Conservation (phyloP, 2,113 vertebrate species). For the Phyllostomus discolor region DNA sequence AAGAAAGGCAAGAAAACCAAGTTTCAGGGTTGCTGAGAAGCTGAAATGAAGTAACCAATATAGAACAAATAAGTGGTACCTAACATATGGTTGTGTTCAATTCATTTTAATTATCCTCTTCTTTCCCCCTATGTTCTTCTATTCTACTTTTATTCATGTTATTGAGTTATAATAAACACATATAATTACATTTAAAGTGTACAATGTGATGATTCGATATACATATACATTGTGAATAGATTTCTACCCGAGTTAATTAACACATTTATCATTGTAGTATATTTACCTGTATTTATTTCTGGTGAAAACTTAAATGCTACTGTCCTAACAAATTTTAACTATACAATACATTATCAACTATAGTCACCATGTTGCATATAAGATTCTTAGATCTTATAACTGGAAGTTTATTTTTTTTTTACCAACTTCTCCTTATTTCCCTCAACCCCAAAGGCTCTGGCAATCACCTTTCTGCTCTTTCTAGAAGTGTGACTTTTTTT, state of each 20-base stretch:
- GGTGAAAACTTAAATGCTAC: background rate
- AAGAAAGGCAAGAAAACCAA: background rate
- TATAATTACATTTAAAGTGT: background rate
- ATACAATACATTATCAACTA: background rate
- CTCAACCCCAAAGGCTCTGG: background rate
- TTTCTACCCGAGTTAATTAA: background rate
- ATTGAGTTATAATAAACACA: background rate
- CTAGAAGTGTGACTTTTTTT: too few relatives aligned
- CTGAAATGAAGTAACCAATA: background rate
- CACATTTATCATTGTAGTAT: background rate
- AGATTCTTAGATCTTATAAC: background rate
- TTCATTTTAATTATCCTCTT: background rate
- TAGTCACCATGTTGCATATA: background rate
- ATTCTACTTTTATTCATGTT: background rate
- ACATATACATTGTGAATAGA: background rate
- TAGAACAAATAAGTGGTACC: background rate
- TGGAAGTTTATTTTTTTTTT: background rate
- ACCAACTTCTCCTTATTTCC: background rate
- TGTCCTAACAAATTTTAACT: background rate
- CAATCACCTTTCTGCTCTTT: background rate
- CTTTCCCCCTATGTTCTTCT: background rate
- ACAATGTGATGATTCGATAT: background rate
- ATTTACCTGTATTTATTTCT: background rate
- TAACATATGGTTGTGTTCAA: background rate
- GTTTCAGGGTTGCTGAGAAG: background rate